A percentile compares a stretch with the other conserved stretches of the same genome.
phyloP scores from a whole-genome alignment of 2,888 invertebrate species.

The Sussaba pulchella region DNA sequence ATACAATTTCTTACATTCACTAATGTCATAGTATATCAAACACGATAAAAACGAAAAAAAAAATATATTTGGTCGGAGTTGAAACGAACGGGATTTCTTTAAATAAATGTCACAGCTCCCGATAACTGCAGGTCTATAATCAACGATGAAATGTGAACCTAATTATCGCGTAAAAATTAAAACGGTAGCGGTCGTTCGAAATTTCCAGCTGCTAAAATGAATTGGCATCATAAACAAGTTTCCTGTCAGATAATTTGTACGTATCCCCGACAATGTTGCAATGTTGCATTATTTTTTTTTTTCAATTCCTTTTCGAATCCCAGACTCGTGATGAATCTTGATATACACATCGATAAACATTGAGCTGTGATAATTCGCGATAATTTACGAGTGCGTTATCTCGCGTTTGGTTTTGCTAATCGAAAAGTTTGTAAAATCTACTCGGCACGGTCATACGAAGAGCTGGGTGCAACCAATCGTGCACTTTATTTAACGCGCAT shows the following conservation, averaged over 20 bases:
- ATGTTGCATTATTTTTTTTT: too few species aligned
- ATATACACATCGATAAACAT: slow-evolving; percentile 18
- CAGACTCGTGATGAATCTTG: too few species aligned
- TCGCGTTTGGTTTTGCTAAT: background rate
- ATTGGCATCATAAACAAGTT: slow-evolving; percentile 72
- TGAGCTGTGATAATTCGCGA: slow-evolving; percentile 18
- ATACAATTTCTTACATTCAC: too few species aligned
- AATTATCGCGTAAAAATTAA: slow-evolving; percentile 25
- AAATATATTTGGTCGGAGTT: too few species aligned
- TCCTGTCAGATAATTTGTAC: slow-evolving; percentile 53
- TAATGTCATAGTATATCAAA: too few species aligned
- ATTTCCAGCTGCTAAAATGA: slow-evolving; percentile 66
- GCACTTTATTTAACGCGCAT: slow-evolving; percentile 18
- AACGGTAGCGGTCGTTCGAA: slow-evolving; percentile 42
- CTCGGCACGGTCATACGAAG: slow-evolving; percentile 18
- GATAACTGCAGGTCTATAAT: background rate
- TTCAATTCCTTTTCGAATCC: background rate
- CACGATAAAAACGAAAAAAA: too few species aligned
- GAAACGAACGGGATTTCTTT: too few species aligned
- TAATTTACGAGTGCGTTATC: slow-evolving; percentile 17
- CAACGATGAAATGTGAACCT: slow-evolving; percentile 18
- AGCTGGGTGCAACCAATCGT: slow-evolving; percentile 6
- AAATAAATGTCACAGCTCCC: background rate
- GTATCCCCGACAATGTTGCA: slow-evolving; percentile 20
- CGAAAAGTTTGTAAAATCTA: slow-evolving; percentile 22